Conservation (phyloP, 2,888 invertebrate species). For the Ischnus inquisitorius region DNA sequence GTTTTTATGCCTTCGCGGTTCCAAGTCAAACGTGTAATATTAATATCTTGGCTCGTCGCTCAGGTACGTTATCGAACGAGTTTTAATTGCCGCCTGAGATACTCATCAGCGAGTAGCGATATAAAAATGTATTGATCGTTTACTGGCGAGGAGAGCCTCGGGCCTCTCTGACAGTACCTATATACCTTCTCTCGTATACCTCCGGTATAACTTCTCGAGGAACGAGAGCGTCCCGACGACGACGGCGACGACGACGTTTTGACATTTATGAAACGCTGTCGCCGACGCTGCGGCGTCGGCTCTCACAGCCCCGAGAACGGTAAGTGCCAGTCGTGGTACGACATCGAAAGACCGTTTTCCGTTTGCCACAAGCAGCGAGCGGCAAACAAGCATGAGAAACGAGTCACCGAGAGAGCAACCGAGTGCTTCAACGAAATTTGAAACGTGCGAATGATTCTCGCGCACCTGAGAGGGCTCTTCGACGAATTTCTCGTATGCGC, state of each 20-base stretch:
- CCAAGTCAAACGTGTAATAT: constrained; percentile 1
- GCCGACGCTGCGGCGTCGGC: constrained; percentile 34
- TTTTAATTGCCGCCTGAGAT: constrained; percentile 72
- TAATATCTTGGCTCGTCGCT: constrained; percentile 25
- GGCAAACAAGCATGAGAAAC: constrained; percentile 23
- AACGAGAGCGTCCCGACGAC: constrained; percentile 45
- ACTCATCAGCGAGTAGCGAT: constrained; percentile 75
- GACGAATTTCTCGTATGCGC: neutral
- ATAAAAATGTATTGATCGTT: constrained; percentile 68
- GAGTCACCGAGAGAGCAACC: neutral
- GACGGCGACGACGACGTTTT: constrained; percentile 48
- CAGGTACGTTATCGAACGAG: constrained; percentile 48
- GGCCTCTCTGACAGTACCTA: constrained; percentile 32
- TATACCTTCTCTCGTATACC: constrained; percentile 11
- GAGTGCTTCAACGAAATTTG: constrained; percentile 40
- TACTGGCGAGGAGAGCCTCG: constrained; percentile 38
- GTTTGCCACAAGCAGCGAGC: constrained; percentile 30
- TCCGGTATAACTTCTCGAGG: constrained; percentile 12
- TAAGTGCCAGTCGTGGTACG: constrained; percentile 59
- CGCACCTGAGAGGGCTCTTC: constrained; percentile 4
- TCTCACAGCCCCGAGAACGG: constrained; percentile 38
- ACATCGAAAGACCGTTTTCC: constrained; percentile 46
- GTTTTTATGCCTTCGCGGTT: too few relatives aligned
- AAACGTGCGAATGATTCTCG: constrained; percentile 12
- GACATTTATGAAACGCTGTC: constrained; percentile 70